Conservation (phyloP, 2,888 invertebrate genomes). For the Alloscopus bannaensis region DNA sequence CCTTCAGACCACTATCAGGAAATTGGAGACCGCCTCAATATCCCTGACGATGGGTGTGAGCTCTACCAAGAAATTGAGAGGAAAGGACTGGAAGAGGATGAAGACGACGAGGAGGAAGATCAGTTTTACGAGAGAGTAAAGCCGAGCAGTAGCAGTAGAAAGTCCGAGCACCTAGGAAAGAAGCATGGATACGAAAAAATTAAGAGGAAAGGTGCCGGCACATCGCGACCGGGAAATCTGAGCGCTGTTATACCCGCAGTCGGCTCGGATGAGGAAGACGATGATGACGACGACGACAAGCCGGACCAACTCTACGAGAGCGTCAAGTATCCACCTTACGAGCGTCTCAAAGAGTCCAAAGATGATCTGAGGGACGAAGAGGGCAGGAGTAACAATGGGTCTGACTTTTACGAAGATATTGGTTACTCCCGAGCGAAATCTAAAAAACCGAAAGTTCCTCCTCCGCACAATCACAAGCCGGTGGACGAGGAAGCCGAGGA, state of each 20-base stretch:
- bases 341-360: slow-evolving; percentile 70
- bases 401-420: slow-evolving; percentile 70
- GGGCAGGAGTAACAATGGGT: slow-evolving; percentile 52
- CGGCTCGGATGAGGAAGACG: slow-evolving; percentile 65
- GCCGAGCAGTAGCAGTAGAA: slow-evolving; percentile 24
- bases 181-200: slow-evolving; percentile 73
- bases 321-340: slow-evolving; percentile 72
- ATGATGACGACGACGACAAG: slow-evolving; percentile 65
- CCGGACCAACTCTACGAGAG: slow-evolving; percentile 68
- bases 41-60: slow-evolving; percentile 47
- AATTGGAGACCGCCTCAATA: slow-evolving; percentile 55
- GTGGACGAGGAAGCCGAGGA: not conserved
- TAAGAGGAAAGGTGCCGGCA: slow-evolving; percentile 57
- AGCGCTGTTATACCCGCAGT: slow-evolving; percentile 48
- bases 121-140: slow-evolving; percentile 71
- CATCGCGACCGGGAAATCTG: slow-evolving; percentile 24
- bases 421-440: slow-evolving; percentile 67
- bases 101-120: slow-evolving; percentile 70
- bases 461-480: not conserved
- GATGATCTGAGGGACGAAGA: slow-evolving; percentile 65
- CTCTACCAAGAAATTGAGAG: slow-evolving; percentile 70
- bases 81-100: slow-evolving; percentile 29
- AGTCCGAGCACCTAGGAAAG: slow-evolving; percentile 1
- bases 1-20: slow-evolving; percentile 70
- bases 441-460: slow-evolving; percentile 44